Evolutionary conservation across 2,113 vertebrate species (phyloP), one percentile per base, ranked within the genome.

Genomic region (Bubo scandiacus): DNA sequence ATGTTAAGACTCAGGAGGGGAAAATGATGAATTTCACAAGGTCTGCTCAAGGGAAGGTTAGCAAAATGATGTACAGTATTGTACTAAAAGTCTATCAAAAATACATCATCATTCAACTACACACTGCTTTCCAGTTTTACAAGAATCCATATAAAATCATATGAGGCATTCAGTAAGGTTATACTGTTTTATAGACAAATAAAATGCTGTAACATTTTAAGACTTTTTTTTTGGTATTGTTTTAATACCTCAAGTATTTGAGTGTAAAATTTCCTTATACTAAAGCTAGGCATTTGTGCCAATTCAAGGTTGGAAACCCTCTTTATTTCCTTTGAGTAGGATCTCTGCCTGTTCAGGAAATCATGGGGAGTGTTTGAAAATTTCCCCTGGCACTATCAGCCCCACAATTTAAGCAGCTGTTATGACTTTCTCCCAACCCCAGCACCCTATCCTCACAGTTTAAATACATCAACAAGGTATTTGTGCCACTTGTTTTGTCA

Each of bases 121-220:
- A 52, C 19, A 3, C 30, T 66, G 71, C 62, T 90, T 82, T 77
- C 62, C 23, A 43, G 38, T 86, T 96, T 90, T 94, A 83, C 63
- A 93, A 38, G 88, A 67, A 17, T 17, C n/a, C 58, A 27, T 92
- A 10, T 93, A 78, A 93, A 95, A 96, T 65, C 47, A 49, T 77
- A 72, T 14, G 58, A 92, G 59, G 67, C n/a, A 12, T 90, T 93
- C 81, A 92, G 29, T 86, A 68, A 77, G 78, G 51, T 90, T 94
- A 15, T 68, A 7, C 51, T 72, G 11, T 15, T 92, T 87, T 94
- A 91, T 72, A 91, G 90, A 92, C 70, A 95, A 95, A 88, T 95
- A 88, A 97, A 91, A 75, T 49, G 26, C 16, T 32, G 0, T 75
- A 59, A 63, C 9, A 32, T 83, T 89, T 94, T 71, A 79, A 79